Conservation (phyloP, 2,113 vertebrate species). For the Phodopus roborovskii region DNA sequence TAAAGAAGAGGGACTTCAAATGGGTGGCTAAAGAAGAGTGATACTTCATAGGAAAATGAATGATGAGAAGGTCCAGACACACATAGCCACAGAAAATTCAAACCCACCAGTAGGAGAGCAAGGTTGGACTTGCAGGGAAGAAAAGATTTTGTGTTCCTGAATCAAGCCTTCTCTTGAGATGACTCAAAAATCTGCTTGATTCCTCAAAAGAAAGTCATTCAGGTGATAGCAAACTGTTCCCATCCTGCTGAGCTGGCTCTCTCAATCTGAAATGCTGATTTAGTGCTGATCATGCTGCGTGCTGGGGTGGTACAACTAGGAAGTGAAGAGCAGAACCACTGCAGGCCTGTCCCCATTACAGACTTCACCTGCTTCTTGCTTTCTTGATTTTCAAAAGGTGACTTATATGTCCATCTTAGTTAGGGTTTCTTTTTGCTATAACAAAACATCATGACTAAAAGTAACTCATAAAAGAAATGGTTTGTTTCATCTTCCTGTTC, state of each 20-base stretch:
- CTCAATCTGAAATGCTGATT: background rate
- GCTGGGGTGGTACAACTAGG: background rate
- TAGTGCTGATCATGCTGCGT: background rate
- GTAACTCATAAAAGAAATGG: background rate
- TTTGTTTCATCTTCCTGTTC: background rate
- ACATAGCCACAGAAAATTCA: background rate
- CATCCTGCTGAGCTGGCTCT: background rate
- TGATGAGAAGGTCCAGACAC: background rate
- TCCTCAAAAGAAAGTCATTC: slow-evolving; percentile 41
- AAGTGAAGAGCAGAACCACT: background rate
- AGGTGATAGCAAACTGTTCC: background rate
- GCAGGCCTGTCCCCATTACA: background rate
- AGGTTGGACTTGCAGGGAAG: background rate
- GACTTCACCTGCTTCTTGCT: background rate
- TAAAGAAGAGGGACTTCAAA: background rate
- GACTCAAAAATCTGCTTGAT: slow-evolving; percentile 45
- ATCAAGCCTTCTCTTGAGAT: background rate
- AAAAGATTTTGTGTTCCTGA: background rate
- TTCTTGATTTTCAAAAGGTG: background rate
- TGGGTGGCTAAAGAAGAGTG: too few species aligned
- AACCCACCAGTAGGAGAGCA: background rate
- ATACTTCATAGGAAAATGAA: background rate
- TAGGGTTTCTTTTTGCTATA: background rate
- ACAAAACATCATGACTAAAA: background rate
- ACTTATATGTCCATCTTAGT: background rate